phyloP scores from a whole-genome alignment of 2,888 invertebrate genomes.

The Phytoseiulus persimilis region DNA sequence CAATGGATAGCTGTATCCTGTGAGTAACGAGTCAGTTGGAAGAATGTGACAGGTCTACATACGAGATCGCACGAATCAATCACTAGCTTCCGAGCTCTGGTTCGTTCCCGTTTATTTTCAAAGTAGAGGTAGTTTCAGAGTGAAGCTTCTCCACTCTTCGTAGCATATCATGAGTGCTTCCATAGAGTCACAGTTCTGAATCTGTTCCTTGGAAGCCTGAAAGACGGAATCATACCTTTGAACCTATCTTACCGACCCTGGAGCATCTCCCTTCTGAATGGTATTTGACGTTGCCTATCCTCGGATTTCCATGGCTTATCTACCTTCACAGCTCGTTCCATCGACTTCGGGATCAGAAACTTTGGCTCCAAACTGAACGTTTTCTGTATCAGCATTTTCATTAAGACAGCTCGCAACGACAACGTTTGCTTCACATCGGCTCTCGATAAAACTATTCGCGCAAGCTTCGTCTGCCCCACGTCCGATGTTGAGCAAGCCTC shows the following conservation, averaged over 20 bases:
- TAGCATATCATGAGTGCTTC: background rate
- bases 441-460: background rate
- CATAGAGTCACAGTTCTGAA: background rate
- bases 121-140: constrained; percentile 9
- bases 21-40: no score
- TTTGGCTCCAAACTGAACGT: background rate
- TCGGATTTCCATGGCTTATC: background rate
- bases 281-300: no score
- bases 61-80: no score
- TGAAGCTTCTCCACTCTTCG: constrained; percentile 10
- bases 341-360: background rate
- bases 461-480: background rate
- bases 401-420: background rate
- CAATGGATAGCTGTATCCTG: no score
- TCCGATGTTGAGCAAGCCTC: background rate
- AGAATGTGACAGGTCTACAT: no score
- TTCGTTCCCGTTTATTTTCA: background rate
- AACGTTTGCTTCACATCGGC: background rate
- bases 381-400: background rate
- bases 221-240: background rate
- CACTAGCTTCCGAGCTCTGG: background rate
- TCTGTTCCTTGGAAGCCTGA: background rate
- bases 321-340: background rate
- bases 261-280: no score
- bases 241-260: background rate